Conservation (phyloP, 2,888 invertebrate genomes). For the Hedychridium roseum region DNA sequence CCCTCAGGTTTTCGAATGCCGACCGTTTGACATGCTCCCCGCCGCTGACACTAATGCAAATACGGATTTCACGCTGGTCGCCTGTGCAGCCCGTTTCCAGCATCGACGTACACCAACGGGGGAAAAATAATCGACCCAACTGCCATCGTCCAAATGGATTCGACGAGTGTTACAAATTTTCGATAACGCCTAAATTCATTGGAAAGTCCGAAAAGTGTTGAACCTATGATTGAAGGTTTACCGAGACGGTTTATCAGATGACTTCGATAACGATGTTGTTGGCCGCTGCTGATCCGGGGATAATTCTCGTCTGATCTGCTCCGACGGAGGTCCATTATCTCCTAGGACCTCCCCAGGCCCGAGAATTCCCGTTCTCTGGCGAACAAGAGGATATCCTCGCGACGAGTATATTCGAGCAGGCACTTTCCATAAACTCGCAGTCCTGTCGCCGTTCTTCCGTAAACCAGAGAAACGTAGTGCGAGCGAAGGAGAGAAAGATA, state of each 20-base stretch:
- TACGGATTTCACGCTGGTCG: not conserved
- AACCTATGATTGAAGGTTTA: no score
- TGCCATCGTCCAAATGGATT: no score
- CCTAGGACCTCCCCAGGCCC: not conserved
- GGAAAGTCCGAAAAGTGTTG: no score
- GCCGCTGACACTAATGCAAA: not conserved
- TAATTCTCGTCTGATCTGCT: not conserved
- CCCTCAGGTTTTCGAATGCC: slow-evolving; percentile 59
- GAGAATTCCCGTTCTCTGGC: not conserved
- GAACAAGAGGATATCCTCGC: slow-evolving; percentile 7
- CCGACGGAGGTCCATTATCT: not conserved
- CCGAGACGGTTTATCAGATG: no score
- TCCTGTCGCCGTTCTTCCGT: slow-evolving; percentile 10
- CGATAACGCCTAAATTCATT: no score
- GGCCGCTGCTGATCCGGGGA: no score
- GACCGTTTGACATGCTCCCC: slow-evolving; percentile 43
- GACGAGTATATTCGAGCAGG: slow-evolving; percentile 17
- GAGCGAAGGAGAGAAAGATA: slow-evolving; percentile 3
- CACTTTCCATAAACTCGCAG: slow-evolving; percentile 23
- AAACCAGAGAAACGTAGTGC: slow-evolving; percentile 3
- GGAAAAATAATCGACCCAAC: no score
- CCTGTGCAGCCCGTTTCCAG: no score
- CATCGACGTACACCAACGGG: no score
- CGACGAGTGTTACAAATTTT: no score
- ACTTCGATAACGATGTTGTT: no score